These are phyloP conservation scores for Palythoa grandis DNA, from an alignment of 92 coral and sea anemone genomes.

Conservation along the genomic window DNA sequence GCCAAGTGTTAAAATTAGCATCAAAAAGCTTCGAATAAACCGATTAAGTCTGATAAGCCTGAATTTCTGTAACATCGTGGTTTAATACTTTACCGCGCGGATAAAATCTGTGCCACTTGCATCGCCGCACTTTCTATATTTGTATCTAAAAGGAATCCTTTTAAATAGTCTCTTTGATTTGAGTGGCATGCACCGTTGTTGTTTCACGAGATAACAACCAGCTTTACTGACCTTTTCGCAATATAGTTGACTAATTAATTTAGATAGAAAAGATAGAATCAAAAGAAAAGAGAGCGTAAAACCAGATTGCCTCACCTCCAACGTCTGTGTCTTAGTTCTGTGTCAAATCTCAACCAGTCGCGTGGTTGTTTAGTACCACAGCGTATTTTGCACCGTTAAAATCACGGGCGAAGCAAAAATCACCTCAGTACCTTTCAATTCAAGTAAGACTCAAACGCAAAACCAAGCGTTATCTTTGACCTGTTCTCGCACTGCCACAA, in stretches of 20 bases:
- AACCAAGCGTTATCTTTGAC: conserved; percentile 24
- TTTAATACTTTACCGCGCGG: background rate
- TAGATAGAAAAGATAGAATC: conserved; percentile 27
- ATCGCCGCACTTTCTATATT: background rate
- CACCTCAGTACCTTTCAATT: background rate
- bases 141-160: background rate
- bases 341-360: background rate
- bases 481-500: conserved; percentile 28
- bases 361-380: background rate
- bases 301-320: conserved; percentile 3
- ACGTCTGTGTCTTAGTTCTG: conserved; percentile 20
- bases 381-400: background rate
- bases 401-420: background rate
- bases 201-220: conserved; percentile 9
- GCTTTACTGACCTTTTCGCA: conserved; percentile 8
- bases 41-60: background rate
- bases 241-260: conserved; percentile 20
- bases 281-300: background rate
- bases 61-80: background rate
- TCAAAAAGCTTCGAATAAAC: background rate
- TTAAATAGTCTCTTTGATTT: background rate
- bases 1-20: background rate
- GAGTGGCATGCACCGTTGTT: background rate
- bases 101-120: background rate
- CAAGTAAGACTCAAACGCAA: background rate